phyloP scores from a whole-genome alignment of 2,113 vertebrate species.

The Oncorhynchus mykiss region DNA sequence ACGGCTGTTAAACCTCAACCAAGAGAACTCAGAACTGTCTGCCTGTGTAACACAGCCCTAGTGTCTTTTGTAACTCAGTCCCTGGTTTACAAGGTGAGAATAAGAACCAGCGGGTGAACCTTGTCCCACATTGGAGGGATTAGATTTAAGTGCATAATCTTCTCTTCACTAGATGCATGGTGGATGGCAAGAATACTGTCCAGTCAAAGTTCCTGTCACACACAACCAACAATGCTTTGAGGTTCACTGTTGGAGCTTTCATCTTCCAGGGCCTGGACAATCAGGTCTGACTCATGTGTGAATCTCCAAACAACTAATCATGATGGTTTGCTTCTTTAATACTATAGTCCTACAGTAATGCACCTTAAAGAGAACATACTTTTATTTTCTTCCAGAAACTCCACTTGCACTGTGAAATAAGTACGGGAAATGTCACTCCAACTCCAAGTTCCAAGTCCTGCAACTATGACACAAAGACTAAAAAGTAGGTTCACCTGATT shows the following conservation, averaged over 20 bases:
- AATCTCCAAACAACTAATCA: too few relatives aligned
- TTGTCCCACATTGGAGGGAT: too few relatives aligned
- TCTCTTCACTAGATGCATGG: constrained; percentile 62
- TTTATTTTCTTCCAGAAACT: constrained; percentile 44
- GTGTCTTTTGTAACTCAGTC: too few relatives aligned
- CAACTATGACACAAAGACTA: constrained; percentile 36
- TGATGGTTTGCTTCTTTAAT: not conserved
- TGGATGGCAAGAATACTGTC: constrained; percentile 43
- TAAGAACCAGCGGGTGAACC: too few relatives aligned
- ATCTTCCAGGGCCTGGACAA: constrained; percentile 34
- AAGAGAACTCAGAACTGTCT: too few relatives aligned
- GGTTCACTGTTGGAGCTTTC: constrained; percentile 54
- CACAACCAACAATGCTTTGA: constrained; percentile 15
- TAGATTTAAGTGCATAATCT: not conserved
- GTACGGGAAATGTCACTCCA: constrained; percentile 23
- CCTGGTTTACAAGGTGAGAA: too few relatives aligned
- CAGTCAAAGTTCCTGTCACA: constrained; percentile 52
- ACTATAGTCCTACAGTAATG: not conserved
- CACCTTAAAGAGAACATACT: too few relatives aligned
- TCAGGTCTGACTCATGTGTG: not conserved
- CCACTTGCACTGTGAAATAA: constrained; percentile 68
- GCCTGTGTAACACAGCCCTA: too few relatives aligned
- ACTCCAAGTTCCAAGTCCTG: constrained; percentile 58
- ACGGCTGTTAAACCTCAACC: too few relatives aligned
- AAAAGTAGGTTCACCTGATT: constrained; percentile 25